These are phyloP conservation scores for Drosophila prosaltans DNA, from an alignment of 1,140 invertebrate genomes.

Conservation along the genomic window DNA sequence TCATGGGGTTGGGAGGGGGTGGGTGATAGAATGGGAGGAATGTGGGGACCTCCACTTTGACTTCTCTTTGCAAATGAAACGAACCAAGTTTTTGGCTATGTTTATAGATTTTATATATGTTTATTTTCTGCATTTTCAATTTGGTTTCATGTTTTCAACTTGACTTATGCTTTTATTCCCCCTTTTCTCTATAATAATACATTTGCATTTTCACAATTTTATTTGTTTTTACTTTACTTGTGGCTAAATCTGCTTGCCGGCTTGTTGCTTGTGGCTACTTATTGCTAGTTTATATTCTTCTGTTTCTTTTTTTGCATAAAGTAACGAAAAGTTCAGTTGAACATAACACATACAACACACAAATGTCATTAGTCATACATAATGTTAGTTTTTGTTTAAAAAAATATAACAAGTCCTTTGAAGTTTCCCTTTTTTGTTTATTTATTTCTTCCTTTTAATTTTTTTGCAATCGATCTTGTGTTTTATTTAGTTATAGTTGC, in stretches of 20 bases:
- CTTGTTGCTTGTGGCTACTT: constrained; percentile 32
- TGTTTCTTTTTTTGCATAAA: constrained; percentile 33
- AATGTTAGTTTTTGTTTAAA: constrained; percentile 63
- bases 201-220: constrained; percentile 49
- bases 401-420: constrained; percentile 80
- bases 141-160: constrained; percentile 59
- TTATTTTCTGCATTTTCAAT: constrained; percentile 39
- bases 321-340: constrained; percentile 50
- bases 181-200: constrained; percentile 40
- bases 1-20: constrained; percentile 8
- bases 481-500: neutral
- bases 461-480: constrained; percentile 16
- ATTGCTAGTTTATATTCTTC: constrained; percentile 41
- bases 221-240: constrained; percentile 23
- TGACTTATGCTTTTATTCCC: constrained; percentile 34
- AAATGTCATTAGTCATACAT: constrained; percentile 41
- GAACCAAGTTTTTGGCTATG: constrained; percentile 35
- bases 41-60: constrained; percentile 16
- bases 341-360: constrained; percentile 58
- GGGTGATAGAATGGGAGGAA: constrained; percentile 5
- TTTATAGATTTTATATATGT: constrained; percentile 61
- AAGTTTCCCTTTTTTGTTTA: constrained; percentile 31
- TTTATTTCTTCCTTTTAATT: neutral
- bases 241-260: constrained; percentile 45
- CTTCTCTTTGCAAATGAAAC: constrained; percentile 18